These are phyloP conservation scores for Phyllotreta cruciferae DNA, from an alignment of 2,888 invertebrate genomes.

Conservation along the genomic window DNA sequence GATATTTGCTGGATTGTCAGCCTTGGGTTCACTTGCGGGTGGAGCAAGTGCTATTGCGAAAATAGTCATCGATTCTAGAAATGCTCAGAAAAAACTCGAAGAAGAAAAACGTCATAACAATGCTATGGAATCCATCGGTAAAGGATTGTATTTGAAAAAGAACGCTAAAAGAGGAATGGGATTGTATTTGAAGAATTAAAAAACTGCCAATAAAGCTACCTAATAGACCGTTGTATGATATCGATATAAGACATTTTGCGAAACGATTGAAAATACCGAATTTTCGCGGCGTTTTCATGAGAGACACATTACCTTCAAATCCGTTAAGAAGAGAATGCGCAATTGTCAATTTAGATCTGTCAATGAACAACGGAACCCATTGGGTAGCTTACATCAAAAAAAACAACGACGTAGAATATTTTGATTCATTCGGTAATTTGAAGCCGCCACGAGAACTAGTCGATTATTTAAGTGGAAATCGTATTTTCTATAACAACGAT, in stretches of 20 bases:
- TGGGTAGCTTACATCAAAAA: slow-evolving; percentile 31
- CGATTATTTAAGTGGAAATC: slow-evolving; percentile 13
- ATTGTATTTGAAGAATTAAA: slow-evolving; percentile 38
- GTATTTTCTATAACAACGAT: slow-evolving; percentile 28
- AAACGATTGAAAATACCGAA: slow-evolving; percentile 34
- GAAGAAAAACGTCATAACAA: slow-evolving; percentile 53
- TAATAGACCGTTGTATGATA: slow-evolving; percentile 31
- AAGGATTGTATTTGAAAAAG: slow-evolving; percentile 49
- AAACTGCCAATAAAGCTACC: slow-evolving; percentile 33
- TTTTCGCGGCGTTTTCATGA: slow-evolving; percentile 39
- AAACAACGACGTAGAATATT: slow-evolving; percentile 25
- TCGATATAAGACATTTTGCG: slow-evolving; percentile 33
- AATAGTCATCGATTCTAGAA: slow-evolving; percentile 50
- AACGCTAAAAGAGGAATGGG: slow-evolving; percentile 37
- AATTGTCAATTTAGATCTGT: slow-evolving; percentile 26
- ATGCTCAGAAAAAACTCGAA: slow-evolving; percentile 48
- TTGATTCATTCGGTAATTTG: slow-evolving; percentile 28
- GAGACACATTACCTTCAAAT: slow-evolving; percentile 30
- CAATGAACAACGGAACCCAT: slow-evolving; percentile 18
- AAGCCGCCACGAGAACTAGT: slow-evolving; percentile 28
- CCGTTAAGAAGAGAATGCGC: slow-evolving; percentile 9
- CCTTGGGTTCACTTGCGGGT: slow-evolving; percentile 43
- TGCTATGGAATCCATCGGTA: slow-evolving; percentile 53
- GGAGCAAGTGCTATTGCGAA: slow-evolving; percentile 53
- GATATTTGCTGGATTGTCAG: slow-evolving; percentile 45